Evolutionary conservation across 1,140 invertebrate species (phyloP).

Genomic region (Scaptomyza graminum): DNA sequence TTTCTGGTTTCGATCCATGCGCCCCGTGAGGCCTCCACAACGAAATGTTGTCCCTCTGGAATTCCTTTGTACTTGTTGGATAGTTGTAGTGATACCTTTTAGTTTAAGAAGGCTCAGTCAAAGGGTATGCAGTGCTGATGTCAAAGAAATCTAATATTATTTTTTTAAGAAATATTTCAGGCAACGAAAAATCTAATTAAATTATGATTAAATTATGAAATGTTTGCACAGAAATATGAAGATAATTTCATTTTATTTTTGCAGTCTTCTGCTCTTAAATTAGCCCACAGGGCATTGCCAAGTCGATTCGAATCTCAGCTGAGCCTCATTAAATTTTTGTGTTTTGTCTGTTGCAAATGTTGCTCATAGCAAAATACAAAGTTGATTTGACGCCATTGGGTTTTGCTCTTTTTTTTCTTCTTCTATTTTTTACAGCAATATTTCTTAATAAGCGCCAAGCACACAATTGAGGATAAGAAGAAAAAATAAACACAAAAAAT

Average conservation of each 20-base stretch:
- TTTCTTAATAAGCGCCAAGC: slow-evolving; percentile 76
- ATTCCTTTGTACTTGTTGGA: background rate
- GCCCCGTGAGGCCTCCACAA: slow-evolving; percentile 40
- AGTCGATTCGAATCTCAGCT: background rate
- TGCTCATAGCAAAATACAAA: slow-evolving; percentile 58
- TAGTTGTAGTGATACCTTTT: slow-evolving; percentile 29
- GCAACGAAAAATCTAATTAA: too few relatives aligned
- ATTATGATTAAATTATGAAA: too few relatives aligned
- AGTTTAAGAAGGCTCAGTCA: background rate
- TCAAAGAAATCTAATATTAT: too few relatives aligned
- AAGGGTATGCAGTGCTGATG: too few relatives aligned
- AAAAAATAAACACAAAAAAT: slow-evolving; percentile 16
- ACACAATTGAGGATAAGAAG: slow-evolving; percentile 1
- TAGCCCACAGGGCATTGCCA: slow-evolving; percentile 1
- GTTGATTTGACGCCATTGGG: slow-evolving; percentile 69
- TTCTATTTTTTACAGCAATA: slow-evolving; percentile 73
- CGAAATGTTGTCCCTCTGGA: slow-evolving; percentile 13
- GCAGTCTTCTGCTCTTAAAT: too few relatives aligned
- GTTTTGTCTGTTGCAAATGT: slow-evolving; percentile 45
- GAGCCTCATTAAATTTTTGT: slow-evolving; percentile 8
- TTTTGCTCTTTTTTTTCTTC: slow-evolving; percentile 15
- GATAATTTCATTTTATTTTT: too few relatives aligned
- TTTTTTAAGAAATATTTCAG: too few relatives aligned
- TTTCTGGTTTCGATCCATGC: slow-evolving; percentile 30
- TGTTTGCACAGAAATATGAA: too few relatives aligned